Percentiles rank a stretch among this genome's conserved stretches.
These are phyloP conservation scores for Apocheima hispidaria DNA, from an alignment of 2,888 invertebrate species.

Conservation along the genomic window DNA sequence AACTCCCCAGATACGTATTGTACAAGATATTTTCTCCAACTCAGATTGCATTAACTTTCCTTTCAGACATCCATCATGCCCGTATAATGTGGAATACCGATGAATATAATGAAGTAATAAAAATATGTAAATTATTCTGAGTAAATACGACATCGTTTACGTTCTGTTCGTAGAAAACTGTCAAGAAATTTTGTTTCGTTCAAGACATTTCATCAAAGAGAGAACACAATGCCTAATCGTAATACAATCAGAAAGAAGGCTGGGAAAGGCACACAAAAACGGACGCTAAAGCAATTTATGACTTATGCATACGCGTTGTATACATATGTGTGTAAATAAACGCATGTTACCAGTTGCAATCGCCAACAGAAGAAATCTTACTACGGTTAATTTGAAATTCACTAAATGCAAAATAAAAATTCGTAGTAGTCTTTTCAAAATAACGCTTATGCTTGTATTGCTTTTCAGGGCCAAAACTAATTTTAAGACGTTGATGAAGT, in stretches of 20 bases:
- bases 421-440: no score
- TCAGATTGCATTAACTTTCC: conserved; percentile 47
- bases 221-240: conserved; percentile 47
- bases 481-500: no score
- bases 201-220: conserved; percentile 50
- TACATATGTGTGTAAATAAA: not conserved
- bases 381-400: no score
- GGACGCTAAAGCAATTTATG: conserved; percentile 10
- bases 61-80: conserved; percentile 47
- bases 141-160: conserved; percentile 47
- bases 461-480: no score
- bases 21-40: conserved; percentile 21
- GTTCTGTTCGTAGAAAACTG: conserved; percentile 44
- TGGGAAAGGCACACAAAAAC: conserved; percentile 18
- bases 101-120: conserved; percentile 40
- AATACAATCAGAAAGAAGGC: conserved; percentile 40
- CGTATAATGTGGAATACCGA: conserved; percentile 30
- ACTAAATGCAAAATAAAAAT: no score
- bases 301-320: not conserved
- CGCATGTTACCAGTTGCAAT: not conserved
- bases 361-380: no score
- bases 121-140: conserved; percentile 43
- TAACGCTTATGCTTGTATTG: no score
- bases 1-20: not conserved
- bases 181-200: conserved; percentile 45